phyloP scores from a whole-genome alignment of 2,113 vertebrate genomes.

The Brachyistius frenatus region DNA sequence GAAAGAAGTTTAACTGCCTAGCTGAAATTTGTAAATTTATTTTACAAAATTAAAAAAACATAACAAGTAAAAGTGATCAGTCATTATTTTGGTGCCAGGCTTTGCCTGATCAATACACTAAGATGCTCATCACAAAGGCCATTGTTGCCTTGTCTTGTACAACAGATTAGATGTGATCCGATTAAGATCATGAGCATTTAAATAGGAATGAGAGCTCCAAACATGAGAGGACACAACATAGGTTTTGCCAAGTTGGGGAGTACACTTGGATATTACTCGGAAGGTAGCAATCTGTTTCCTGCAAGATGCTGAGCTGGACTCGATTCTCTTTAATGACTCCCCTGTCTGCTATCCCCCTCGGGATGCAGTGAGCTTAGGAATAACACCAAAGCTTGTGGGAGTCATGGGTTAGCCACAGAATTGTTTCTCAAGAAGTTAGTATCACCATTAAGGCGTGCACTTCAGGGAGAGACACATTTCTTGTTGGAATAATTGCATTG shows the following conservation, averaged over 20 bases:
- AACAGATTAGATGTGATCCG: conserved; percentile 48
- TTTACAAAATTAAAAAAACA: not conserved
- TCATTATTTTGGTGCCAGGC: conserved; percentile 22
- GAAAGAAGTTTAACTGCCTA: not conserved
- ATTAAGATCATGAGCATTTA: conserved; percentile 42
- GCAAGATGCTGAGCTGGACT: conserved; percentile 37
- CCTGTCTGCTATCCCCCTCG: conserved; percentile 18
- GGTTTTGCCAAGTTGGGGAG: conserved; percentile 9
- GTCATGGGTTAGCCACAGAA: not conserved
- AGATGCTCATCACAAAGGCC: conserved; percentile 52
- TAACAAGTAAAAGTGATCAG: conserved; percentile 40
- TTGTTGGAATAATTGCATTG: conserved; percentile 15
- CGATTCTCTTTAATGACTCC: conserved; percentile 39
- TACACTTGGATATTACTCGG: conserved; percentile 19
- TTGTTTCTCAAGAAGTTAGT: not conserved
- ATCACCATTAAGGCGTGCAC: conserved; percentile 11
- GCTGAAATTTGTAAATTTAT: conserved; percentile 12
- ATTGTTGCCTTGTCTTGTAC: conserved; percentile 10
- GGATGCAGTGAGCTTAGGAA: conserved; percentile 3
- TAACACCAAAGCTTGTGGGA: conserved; percentile 28
- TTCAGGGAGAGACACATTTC: not conserved
- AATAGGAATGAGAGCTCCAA: conserved; percentile 25
- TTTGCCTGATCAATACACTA: conserved; percentile 45
- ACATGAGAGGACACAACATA: conserved; percentile 7
- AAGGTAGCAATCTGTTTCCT: conserved; percentile 4